These are phyloP conservation scores for Beris morrisii DNA, from an alignment of 2,888 invertebrate genomes.

Conservation along the genomic window DNA sequence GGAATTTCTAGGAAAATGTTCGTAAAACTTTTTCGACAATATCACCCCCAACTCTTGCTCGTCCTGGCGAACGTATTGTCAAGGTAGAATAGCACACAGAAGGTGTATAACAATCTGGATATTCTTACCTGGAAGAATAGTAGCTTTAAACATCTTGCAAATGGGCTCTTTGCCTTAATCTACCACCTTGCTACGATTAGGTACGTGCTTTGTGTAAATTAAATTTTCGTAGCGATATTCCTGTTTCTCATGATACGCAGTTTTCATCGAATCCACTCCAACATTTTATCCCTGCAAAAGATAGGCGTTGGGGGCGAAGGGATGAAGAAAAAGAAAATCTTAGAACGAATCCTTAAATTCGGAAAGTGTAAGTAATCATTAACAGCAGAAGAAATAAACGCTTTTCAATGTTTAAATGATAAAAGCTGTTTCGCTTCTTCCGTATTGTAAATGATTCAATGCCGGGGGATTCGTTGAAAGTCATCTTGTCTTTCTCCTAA, in stretches of 20 bases:
- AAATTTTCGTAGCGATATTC: slow-evolving; percentile 15
- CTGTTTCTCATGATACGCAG: slow-evolving; percentile 14
- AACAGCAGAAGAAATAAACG: slow-evolving; percentile 22
- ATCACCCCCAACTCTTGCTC: too few species aligned
- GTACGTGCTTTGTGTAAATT: slow-evolving; percentile 31
- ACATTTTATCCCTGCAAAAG: slow-evolving; percentile 2
- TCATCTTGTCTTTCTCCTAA: background rate
- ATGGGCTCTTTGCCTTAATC: slow-evolving; percentile 27
- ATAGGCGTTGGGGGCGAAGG: background rate
- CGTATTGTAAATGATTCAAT: slow-evolving; percentile 30
- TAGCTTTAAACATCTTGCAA: slow-evolving; percentile 23
- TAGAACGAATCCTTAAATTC: slow-evolving; percentile 8
- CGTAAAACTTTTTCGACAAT: too few species aligned
- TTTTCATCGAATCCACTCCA: slow-evolving; percentile 2
- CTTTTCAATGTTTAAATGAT: slow-evolving; percentile 31
- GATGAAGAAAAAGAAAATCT: background rate
- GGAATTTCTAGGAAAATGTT: too few species aligned
- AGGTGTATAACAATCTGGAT: too few species aligned
- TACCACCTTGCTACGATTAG: slow-evolving; percentile 29
- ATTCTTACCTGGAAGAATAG: background rate
- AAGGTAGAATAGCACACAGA: too few species aligned
- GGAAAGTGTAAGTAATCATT: slow-evolving; percentile 24
- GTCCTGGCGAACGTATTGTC: too few species aligned
- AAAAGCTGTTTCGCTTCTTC: slow-evolving; percentile 29
- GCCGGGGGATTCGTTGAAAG: slow-evolving; percentile 27